phyloP scores from a whole-genome alignment of 2,888 invertebrate genomes.

The Tricholauxania praeusta region DNA sequence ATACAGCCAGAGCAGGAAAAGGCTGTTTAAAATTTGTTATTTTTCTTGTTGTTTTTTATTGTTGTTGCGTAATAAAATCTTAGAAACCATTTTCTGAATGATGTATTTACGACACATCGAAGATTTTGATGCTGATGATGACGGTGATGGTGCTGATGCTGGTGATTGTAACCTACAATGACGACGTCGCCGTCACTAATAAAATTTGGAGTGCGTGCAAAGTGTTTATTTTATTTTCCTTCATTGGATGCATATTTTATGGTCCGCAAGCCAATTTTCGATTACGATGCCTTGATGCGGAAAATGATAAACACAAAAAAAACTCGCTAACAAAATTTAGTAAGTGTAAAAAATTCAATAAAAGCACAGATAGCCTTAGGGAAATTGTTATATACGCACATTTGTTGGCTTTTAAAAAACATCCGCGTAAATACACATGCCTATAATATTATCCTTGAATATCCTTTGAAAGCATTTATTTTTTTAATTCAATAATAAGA shows the following conservation, averaged over 20 bases:
- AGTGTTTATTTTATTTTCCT: constrained; percentile 1
- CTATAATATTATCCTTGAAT: no score
- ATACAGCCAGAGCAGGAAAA: background rate
- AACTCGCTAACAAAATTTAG: no score
- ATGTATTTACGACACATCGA: constrained; percentile 17
- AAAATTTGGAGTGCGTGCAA: constrained; percentile 7
- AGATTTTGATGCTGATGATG: no score
- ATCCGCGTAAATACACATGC: no score
- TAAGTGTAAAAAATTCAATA: background rate
- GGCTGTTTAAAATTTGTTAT: constrained; percentile 43
- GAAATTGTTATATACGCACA: no score
- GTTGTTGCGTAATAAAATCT: constrained; percentile 17
- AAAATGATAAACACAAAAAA: background rate
- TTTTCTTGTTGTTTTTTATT: constrained; percentile 31
- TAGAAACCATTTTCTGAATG: constrained; percentile 17
- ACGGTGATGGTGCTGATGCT: no score
- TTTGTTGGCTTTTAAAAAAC: no score
- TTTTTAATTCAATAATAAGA: no score
- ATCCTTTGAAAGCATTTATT: no score
- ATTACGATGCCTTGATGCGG: constrained; percentile 10
- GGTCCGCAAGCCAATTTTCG: background rate
- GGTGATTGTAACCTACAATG: no score
- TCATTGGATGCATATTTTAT: background rate
- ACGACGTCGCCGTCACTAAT: background rate
- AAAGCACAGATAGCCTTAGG: background rate